A percentile compares a stretch with the other conserved stretches of the same genome.
Evolutionary conservation across 1,140 invertebrate species (phyloP).

Genomic region (Bemisia tabaci): DNA sequence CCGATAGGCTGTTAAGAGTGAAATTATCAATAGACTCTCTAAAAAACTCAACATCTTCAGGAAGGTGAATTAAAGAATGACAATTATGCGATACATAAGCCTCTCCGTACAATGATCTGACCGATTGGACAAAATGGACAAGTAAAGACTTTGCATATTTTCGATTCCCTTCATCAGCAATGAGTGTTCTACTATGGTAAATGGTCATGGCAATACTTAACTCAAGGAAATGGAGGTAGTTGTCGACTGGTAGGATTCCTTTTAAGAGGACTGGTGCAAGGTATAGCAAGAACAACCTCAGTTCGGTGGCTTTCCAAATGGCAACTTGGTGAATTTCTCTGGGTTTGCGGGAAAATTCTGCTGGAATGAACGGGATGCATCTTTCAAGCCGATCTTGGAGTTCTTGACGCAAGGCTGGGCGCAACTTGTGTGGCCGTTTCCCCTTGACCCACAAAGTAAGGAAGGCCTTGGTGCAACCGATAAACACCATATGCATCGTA

Average conservation of each 20-base stretch:
- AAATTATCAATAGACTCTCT: constrained; percentile 28
- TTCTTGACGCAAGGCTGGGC: too few species aligned
- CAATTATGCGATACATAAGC: constrained; percentile 22
- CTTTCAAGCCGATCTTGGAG: too few species aligned
- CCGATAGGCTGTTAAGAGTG: constrained; percentile 9
- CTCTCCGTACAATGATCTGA: constrained; percentile 11
- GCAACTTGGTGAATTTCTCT: too few species aligned
- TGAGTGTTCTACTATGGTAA: constrained; percentile 5
- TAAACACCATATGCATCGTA: too few species aligned
- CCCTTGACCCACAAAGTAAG: too few species aligned
- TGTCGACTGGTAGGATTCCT: constrained; percentile 9
- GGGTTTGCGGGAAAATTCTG: too few species aligned
- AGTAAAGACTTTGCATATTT: constrained; percentile 8
- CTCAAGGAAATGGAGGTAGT: constrained; percentile 11
- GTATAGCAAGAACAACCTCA: constrained; percentile 31
- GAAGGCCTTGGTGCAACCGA: too few species aligned
- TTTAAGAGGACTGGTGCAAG: constrained; percentile 28
- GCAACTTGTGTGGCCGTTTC: too few species aligned
- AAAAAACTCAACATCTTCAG: constrained; percentile 29
- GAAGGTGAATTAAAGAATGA: constrained; percentile 27
- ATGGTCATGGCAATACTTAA: constrained; percentile 11
- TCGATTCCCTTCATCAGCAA: not conserved
- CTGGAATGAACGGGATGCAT: too few species aligned
- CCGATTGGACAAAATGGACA: constrained; percentile 10
- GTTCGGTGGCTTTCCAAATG: constrained; percentile 30